Conservation (phyloP, 2,113 vertebrate genomes). For the Stegostoma tigrinum region DNA sequence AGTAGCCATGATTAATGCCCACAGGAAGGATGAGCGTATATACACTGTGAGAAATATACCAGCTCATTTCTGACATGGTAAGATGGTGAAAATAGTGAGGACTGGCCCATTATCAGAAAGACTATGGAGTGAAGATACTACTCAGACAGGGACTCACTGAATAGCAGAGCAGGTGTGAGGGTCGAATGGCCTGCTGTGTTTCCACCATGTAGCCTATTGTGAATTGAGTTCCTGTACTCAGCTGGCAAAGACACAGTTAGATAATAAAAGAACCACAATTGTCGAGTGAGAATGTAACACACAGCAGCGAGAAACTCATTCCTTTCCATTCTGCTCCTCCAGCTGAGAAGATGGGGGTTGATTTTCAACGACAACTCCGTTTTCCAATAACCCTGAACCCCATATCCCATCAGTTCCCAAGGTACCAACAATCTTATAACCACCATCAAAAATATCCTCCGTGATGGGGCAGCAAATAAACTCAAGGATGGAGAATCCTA, state of each 20-base stretch:
- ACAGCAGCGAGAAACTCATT: not conserved
- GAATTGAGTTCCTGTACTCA: not conserved
- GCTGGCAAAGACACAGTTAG: not conserved
- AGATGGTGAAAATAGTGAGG: too few relatives aligned
- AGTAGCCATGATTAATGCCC: too few relatives aligned
- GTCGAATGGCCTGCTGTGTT: not conserved
- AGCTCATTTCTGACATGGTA: too few relatives aligned
- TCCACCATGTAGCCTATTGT: not conserved
- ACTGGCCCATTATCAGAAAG: too few relatives aligned
- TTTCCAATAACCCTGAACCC: not conserved
- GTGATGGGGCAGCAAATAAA: not conserved
- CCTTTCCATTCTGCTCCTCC: too few relatives aligned
- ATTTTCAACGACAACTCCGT: not conserved
- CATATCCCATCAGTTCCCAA: not conserved
- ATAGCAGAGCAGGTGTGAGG: not conserved
- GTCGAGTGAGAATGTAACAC: not conserved
- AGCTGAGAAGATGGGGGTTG: not conserved
- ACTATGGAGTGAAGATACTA: not conserved
- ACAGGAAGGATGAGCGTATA: too few relatives aligned
- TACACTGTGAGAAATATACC: too few relatives aligned
- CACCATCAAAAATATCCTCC: not conserved
- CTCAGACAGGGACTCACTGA: not conserved
- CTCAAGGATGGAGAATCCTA: not conserved
- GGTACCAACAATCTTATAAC: not conserved
- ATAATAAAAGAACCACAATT: not conserved